Evolutionary conservation across 1,140 invertebrate species (phyloP).

Genomic region (Saccostrea echinata): DNA sequence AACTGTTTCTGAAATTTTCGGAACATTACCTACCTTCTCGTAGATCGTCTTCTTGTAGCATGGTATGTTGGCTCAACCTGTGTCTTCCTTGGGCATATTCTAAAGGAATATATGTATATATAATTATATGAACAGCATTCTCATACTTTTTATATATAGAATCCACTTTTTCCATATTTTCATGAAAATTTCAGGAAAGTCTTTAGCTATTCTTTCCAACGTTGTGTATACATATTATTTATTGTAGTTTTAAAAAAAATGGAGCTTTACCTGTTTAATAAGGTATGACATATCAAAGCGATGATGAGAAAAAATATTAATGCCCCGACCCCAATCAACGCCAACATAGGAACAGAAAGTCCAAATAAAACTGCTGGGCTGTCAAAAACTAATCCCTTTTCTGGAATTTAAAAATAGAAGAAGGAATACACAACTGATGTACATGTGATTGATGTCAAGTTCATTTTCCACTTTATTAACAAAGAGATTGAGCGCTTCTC

Average conservation of each 20-base stretch:
- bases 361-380: background rate
- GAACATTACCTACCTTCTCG: background rate
- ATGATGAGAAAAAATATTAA: background rate
- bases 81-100: background rate
- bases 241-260: no score
- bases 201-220: no score
- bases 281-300: background rate
- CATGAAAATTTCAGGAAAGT: no score
- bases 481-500: no score
- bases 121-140: no score
- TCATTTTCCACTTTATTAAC: no score
- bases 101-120: background rate
- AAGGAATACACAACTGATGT: no score
- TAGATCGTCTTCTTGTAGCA: background rate
- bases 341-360: background rate
- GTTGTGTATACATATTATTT: no score
- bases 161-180: no score
- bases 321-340: background rate
- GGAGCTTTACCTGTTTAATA: background rate
- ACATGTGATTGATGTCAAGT: no score
- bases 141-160: no score
- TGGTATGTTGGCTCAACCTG: conserved; percentile 17
- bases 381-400: conserved; percentile 5
- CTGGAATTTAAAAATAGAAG: background rate
- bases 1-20: background rate